phyloP scores from a whole-genome alignment of 1,140 invertebrate genomes.

The Lordiphosa mommai region DNA sequence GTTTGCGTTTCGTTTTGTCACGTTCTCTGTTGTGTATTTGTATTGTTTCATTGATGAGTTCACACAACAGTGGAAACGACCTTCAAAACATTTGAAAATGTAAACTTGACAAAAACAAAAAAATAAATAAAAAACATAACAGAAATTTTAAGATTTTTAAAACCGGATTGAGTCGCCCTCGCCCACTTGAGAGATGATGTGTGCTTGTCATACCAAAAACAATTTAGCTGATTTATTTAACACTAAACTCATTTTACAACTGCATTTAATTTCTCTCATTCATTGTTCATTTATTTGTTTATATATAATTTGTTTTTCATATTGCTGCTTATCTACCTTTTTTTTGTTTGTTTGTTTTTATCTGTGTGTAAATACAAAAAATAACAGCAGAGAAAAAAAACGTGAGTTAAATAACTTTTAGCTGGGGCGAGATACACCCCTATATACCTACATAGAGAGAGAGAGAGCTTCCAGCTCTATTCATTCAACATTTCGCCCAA shows the following conservation, averaged over 20 bases:
- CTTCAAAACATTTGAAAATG: constrained; percentile 42
- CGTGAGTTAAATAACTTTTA: constrained; percentile 50
- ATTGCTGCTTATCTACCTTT: constrained; percentile 17
- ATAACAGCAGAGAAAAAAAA: constrained; percentile 29
- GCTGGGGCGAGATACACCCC: constrained; percentile 21
- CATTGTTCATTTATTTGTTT: constrained; percentile 42
- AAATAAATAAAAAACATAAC: constrained; percentile 15
- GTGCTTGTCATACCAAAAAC: neutral
- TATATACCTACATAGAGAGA: constrained; percentile 15
- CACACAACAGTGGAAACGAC: constrained; percentile 36
- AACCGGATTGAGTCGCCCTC: constrained; percentile 1
- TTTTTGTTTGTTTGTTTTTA: constrained; percentile 27
- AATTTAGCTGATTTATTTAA: neutral
- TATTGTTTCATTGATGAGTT: constrained; percentile 55
- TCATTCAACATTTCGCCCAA: constrained; percentile 39
- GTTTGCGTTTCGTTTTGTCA: constrained; percentile 31
- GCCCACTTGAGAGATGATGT: neutral
- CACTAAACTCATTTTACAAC: constrained; percentile 2
- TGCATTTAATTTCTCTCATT: constrained; percentile 15
- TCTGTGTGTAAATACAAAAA: constrained; percentile 25
- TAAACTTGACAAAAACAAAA: constrained; percentile 46
- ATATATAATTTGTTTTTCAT: constrained; percentile 28
- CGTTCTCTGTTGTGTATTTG: constrained; percentile 39
- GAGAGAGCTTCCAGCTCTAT: constrained; percentile 17
- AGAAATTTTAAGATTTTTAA: constrained; percentile 6